Evolutionary conservation across 23 tunicate species (phyloP).

Genomic region (Clavelina lepadiformis): DNA sequence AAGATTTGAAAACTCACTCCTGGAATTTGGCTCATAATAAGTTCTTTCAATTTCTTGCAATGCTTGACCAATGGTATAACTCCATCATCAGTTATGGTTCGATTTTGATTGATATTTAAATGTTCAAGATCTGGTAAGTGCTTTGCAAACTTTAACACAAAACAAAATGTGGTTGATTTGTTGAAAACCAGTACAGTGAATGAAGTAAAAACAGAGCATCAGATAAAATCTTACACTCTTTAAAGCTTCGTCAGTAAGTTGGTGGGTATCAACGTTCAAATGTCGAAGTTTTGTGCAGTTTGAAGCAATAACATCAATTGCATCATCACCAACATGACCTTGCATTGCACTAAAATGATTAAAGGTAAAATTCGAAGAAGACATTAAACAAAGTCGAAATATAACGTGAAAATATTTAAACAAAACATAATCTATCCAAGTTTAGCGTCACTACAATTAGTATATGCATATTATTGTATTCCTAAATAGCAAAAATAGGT

Average conservation of each 20-base stretch:
- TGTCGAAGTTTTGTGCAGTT: constrained; percentile 6
- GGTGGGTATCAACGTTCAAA: constrained; percentile 4
- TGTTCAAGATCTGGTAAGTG: neutral
- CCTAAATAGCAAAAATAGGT: no score
- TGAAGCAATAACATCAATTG: neutral
- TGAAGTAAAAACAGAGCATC: neutral
- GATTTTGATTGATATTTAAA: constrained; percentile 14
- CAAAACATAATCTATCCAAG: no score
- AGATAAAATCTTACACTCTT: neutral
- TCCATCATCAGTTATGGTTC: constrained; percentile 13
- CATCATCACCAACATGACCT: constrained; percentile 4
- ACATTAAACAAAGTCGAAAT: no score
- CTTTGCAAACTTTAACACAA: constrained; percentile 6
- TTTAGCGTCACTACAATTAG: no score
- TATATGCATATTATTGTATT: no score
- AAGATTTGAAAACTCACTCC: neutral
- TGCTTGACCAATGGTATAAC: neutral
- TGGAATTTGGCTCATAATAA: neutral
- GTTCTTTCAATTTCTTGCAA: neutral
- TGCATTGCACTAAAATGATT: constrained; percentile 7
- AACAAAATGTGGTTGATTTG: no score
- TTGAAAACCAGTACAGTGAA: neutral
- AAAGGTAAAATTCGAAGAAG: no score
- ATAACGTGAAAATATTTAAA: no score
- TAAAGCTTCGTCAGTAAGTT: constrained; percentile 1